Evolutionary conservation across 2,888 invertebrate species (phyloP), one percentile per base, ranked within the genome.

Genomic region (Agonopterix heracliana): DNA sequence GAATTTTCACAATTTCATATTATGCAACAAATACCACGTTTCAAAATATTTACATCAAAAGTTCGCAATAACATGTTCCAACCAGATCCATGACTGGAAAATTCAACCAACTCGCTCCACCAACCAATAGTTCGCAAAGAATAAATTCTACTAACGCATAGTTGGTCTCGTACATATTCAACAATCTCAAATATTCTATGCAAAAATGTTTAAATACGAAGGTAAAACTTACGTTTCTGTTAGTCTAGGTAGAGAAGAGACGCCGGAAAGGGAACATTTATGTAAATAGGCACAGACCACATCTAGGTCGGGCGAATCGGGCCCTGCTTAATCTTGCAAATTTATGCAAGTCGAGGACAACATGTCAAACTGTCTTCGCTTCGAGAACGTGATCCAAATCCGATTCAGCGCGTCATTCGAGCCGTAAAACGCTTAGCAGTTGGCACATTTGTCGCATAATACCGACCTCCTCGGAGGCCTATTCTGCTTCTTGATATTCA

Each of bases 341-440:
- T 86, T 82, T 87, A 87, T 87, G 86, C 86, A 82, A 87, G 79
- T 76, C 78, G 78, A 71, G 75, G 78, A 75, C 82, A 78, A 76
- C 82, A 81, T 79, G 81, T 83, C 85, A 84, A 81, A 81, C 83
- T 82, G 82, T 78, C 82, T 84, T 78, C 75, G 67, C 73, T 70
- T 63, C 52, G 72, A 77, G 73, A 69, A 84, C 81, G 84, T 83
- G 84, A 86, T 86, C 81, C 78, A 83, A 85, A 86, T 86, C 79
- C 82, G 75, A 84, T 85, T 84, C 75, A 57, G 66, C 65, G 78
- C 78, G 76, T 79, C 82, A 78, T 81, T 81, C 74, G 70, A 71
- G 74, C 74, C 71, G 79, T 86, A 85, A 85, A 85, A 83, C 82
- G 83, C 74, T 85, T 77, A 79, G 68, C 78, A 78, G 74, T 79